Evolutionary conservation across 2,888 invertebrate species (phyloP), one percentile per base, ranked within the genome.

Genomic region (Plagodis dolabraria): DNA sequence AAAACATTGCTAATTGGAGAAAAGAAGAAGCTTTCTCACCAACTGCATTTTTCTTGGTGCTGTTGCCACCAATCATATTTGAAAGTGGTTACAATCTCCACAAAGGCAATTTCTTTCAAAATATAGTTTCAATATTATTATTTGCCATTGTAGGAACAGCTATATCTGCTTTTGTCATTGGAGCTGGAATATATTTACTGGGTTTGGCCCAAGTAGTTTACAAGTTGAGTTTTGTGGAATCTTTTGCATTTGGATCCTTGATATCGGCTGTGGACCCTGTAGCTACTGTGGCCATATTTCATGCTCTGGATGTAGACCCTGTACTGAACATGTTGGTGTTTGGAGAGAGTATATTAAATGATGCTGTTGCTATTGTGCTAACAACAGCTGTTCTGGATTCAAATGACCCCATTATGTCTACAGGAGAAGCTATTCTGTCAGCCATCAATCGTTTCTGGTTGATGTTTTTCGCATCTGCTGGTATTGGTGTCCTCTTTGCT

Each of bases 201-300:
- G 99, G 99, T 0, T 90, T 98, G 83, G 99, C 97, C 0, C 95
- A 97, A 77, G 97, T 97, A 7, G 98, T 98, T 0, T 99, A 99
- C 82, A 95, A 95, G 82, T 93, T 99, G 59, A 97, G 96, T 84
- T 98, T 99, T 87, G 97, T 99, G 7, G 99, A 99, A 88, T 99
- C 99, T 57, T 99, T 99, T 93, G 99, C 99, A 0, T 99, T 99
- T 93, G 99, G 99, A 7, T 98, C 99, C 0, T 90, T 99, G 63
- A 99, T 99, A 83, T 99, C 99, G 2, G 99, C 99, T 34, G 99
- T 99, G 5, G 99, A 99, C 92, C 99, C 99, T 0, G 99, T 99
- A 0, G 99, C 99, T 5, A 99, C 99, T 0, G 96, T 99, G 35
- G 99, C 99, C 8, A 99, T 99, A 71, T 99, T 99, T 82, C 98